Base-by-base conservation (phyloP, 2,113 vertebrate genomes). In the Neomonachus schauinslandi region DNA sequence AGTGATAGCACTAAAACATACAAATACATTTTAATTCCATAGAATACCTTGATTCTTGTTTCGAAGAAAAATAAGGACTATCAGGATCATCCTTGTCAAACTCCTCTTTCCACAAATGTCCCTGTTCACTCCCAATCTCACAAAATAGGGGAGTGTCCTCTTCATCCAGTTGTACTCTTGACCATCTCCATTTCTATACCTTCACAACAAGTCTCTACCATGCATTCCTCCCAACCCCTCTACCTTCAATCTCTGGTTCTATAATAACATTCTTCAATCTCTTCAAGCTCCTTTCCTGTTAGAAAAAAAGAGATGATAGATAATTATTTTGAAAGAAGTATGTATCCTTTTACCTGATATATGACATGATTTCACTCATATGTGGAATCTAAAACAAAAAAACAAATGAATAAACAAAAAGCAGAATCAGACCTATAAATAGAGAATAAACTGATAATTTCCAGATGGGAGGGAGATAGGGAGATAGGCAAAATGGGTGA, bases 261-360 rank as follows among this genome's bases (percentile, higher is more conserved):
- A 53, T 53, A 39, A 14, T 71, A 53, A 39, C 26, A 71, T 80
- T n/a, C 39, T 59, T 79, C 63, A 69, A 61, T 10, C 10, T 86
- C 33, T 89, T 82, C 63, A 80, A 53, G 59, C 5, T 85, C 86
- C 63, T 86, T 26, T 71, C 19, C 36, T 79, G 14, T 59, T 59
- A 24, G 39, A 83, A 33, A n/a, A 57, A 69, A 57, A 69, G 21
- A 69, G 36, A 55, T 42, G 33, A 26, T 51, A 61, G 39, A 59
- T 71, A 51, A 87, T 39, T 22, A 92, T 71, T 79, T 80, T 86
- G 55, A 86, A 95, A 85, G 21, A 91, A 91, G 53, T 49, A 51
- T 61, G 65, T 22, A 16, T 72, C 53, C 31, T 69, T 88, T 31
- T 49, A 31, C 18, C 42, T 49, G 72, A 16, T 46, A 49, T 49